Base-by-base conservation (phyloP, 1,140 invertebrate genomes). In the Chrysoperla carnea region DNA sequence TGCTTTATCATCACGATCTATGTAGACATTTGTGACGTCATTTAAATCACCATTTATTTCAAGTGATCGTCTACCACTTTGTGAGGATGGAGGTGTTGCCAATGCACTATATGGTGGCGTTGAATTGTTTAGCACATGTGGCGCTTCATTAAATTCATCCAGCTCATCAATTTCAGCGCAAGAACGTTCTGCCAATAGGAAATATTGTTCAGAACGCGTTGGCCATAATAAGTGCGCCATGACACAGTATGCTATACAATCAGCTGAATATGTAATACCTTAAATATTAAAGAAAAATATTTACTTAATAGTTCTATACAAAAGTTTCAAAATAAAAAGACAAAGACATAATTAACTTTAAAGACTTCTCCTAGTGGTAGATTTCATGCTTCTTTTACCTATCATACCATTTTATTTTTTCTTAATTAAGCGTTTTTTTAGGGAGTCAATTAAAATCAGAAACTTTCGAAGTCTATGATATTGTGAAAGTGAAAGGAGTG, bases 181-280 rank as follows among this genome's bases (percentile, higher is more conserved):
- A 1, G 57, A 57, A 7, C 51, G 50, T n/a, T 77, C 59, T 63
- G 83, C 76, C 4, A 91, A 63, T 37, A 89, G 67, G 52, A 93
- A 80, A 66, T 92, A 93, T 59, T 92, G 84, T 49, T 91, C 84
- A 28, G 83, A 85, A 45, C 85, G 66, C 36, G 85, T 88, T 12
- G 90, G 91, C 89, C 90, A 95, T 43, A 95, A 64, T 40, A 95
- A 66, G 61, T 94, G 89, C 0, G 90, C 79, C 81, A 95, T 88
- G 6, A 93, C 82, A 53, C 84, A 86, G 62, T 89, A 93, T 13
- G 90, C 90, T 48, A 95, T 71, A 60, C 90, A 91, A 57, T 96
- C 89, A 1, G 86, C 89, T 29, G 87, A 90, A 58, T 91, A 90
- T 29, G 86, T 90, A 49, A 95, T 92, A 55, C 87, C 91, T 91